A percentile compares a stretch with the other conserved stretches of the same genome.
Conservation (phyloP, 1,140 invertebrate genomes). For the Sweltsa coloradensis region DNA sequence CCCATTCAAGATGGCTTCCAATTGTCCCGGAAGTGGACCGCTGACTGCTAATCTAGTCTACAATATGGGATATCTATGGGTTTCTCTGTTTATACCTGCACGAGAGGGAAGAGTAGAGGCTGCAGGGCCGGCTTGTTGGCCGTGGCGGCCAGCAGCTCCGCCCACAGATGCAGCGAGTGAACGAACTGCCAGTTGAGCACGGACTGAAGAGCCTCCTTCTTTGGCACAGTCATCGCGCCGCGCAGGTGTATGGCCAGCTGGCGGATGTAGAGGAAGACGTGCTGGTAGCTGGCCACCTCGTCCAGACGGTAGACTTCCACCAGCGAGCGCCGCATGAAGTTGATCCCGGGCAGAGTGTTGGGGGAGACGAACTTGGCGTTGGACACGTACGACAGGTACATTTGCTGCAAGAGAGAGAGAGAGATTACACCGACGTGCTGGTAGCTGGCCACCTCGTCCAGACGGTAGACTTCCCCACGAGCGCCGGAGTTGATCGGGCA, state of each 20-base stretch:
- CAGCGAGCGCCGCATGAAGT: slow-evolving; percentile 90
- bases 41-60: too few species aligned
- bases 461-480: too few species aligned
- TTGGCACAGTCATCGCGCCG: slow-evolving; percentile 86
- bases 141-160: slow-evolving; percentile 54
- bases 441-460: too few species aligned
- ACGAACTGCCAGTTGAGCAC: slow-evolving; percentile 98
- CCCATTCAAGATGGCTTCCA: too few species aligned
- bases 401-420: slow-evolving; percentile 43
- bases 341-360: slow-evolving; percentile 75
- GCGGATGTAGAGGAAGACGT: slow-evolving; percentile 91
- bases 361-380: slow-evolving; percentile 90
- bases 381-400: slow-evolving; percentile 90
- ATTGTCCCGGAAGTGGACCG: too few species aligned
- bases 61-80: too few species aligned
- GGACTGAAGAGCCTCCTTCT: slow-evolving; percentile 83
- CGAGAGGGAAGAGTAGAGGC: slow-evolving; percentile 80
- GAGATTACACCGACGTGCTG: too few species aligned
- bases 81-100: slow-evolving; percentile 86
- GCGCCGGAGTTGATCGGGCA: too few species aligned
- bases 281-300: slow-evolving; percentile 66
- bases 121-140: slow-evolving; percentile 58
- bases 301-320: slow-evolving; percentile 85
- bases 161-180: slow-evolving; percentile 86
- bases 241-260: slow-evolving; percentile 92